phyloP scores from a whole-genome alignment of 2,888 invertebrate species.

The Erpobdella octoculata region DNA sequence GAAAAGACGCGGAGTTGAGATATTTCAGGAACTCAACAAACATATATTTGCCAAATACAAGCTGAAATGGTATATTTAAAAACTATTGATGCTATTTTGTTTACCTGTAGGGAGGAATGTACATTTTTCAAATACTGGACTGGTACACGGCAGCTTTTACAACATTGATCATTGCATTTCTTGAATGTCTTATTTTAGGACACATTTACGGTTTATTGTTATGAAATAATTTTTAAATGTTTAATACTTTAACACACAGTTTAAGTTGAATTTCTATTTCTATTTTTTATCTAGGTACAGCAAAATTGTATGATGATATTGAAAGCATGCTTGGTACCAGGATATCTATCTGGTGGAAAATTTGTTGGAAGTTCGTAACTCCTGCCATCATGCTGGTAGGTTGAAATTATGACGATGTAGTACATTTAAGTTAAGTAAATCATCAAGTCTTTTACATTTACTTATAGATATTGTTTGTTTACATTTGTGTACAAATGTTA shows the following conservation, averaged over 20 bases:
- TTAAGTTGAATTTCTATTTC: neutral
- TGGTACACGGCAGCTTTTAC: constrained; percentile 51
- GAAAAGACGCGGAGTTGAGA: too few relatives aligned
- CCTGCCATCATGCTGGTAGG: constrained; percentile 40
- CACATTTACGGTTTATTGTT: constrained; percentile 50
- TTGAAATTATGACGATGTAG: neutral
- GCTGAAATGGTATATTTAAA: too few relatives aligned
- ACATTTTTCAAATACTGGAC: constrained; percentile 51
- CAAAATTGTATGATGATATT: constrained; percentile 39
- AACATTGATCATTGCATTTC: constrained; percentile 48
- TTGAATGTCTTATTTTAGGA: constrained; percentile 49
- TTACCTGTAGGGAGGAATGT: constrained; percentile 49
- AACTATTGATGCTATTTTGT: too few relatives aligned
- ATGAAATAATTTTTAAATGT: neutral
- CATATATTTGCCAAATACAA: too few relatives aligned
- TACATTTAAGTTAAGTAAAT: too few relatives aligned
- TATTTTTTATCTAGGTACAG: constrained; percentile 33
- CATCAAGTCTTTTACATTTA: too few relatives aligned
- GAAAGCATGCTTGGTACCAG: constrained; percentile 41
- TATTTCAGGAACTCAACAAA: too few relatives aligned
- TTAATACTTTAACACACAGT: neutral
- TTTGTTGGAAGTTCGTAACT: constrained; percentile 40
- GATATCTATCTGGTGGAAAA: constrained; percentile 38
- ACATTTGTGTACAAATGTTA: too few relatives aligned
- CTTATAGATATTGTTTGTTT: too few relatives aligned